Evolutionary conservation across 2,113 vertebrate genomes (phyloP).

Genomic region (Nymphicus hollandicus): DNA sequence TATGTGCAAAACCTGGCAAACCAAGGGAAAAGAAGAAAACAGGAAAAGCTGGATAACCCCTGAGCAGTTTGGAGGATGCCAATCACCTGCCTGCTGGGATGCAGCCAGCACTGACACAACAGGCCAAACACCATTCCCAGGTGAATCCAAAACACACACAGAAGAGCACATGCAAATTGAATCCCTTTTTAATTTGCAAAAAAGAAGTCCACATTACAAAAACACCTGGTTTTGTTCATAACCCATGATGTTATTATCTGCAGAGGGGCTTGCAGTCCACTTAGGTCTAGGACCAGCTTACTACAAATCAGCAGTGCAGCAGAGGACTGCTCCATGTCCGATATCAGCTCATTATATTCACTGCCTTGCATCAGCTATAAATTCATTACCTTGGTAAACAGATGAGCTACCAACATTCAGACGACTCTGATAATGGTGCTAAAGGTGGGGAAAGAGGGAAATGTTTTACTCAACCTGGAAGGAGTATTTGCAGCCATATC

Average conservation of each 20-base stretch:
- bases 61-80: not conserved
- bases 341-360: not conserved
- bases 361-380: not conserved
- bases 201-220: not conserved
- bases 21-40: not conserved
- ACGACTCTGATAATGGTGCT: not conserved
- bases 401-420: not conserved
- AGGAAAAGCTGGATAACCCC: conserved; percentile 2
- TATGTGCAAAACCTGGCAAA: not conserved
- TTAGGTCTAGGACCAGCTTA: not conserved
- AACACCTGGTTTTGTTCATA: not conserved
- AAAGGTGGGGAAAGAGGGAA: not conserved
- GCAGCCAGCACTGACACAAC: not conserved
- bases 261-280: not conserved
- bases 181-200: not conserved
- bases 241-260: not conserved
- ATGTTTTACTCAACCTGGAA: conserved; percentile 83
- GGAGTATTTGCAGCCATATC: conserved; percentile 94
- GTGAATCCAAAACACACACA: not conserved
- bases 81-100: not conserved
- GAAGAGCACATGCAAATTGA: rapidly evolving
- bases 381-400: not conserved
- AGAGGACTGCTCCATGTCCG: not conserved
- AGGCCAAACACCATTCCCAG: not conserved
- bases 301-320: not conserved